Base-by-base conservation (phyloP, 2,113 vertebrate genomes). In the Stigmatopora nigra region DNA sequence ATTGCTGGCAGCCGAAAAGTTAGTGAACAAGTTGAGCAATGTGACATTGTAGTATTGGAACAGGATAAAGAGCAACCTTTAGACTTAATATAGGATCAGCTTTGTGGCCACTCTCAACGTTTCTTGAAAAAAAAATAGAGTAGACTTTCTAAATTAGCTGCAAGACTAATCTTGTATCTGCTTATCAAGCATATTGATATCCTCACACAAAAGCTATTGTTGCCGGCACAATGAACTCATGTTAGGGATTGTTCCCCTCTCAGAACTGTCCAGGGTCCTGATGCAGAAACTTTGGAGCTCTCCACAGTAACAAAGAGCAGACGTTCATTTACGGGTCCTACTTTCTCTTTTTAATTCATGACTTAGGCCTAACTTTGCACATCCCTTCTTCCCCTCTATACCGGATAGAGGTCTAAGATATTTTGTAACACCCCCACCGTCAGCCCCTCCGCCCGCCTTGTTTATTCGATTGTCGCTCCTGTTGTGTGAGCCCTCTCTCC, bases 241-340 rank as follows among this genome's bases (percentile, higher is more conserved):
- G 68, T 38, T 11, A 63, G 53, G 7, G 6, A 52, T 46, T 56
- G 44, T 63, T 56, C 19, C 8, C 68, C 51, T 36, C 61, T 20
- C 31, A 25, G 56, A n/a, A 83, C 90, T 91, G 82, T 86, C 84
- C 79, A 55, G 0, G 78, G 87, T 86, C 17, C 87, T 88, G 86
- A 86, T 57, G 31, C 55, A n/a, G 7, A 10, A 25, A 16, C 38
- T 61, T 52, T 45, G 38, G 67, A 63, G 67, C 84, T 83, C 69
- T 86, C 79, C 72, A 0, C 2, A 25, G 79, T 38, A 20, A 12
- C 5, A 11, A 4, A 46, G 20, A 65, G 38, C 14, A 15, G 46
- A 48, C 46, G 51, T 67, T 16, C 13, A 16, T 52, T 64, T 20
- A 36, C 49, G 17, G 20, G 31, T 9, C 25, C 12, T 6, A 55